Conservation (phyloP, 2,888 invertebrate genomes). For the Chydorus sphaericus region DNA sequence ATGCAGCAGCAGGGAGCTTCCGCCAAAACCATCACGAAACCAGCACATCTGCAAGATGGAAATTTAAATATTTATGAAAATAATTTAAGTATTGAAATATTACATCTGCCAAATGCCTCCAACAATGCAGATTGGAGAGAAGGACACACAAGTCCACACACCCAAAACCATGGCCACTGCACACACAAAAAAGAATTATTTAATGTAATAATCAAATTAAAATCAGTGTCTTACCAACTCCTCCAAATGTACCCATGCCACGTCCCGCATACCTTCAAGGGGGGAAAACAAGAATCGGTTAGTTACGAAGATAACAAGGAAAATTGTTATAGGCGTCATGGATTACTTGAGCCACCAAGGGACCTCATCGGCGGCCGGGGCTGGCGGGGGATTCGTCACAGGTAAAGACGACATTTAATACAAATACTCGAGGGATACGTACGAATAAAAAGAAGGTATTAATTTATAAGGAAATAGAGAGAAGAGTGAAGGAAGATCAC, state of each 20-base stretch:
- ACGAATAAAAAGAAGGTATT: neutral
- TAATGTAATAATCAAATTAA: neutral
- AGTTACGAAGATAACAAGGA: too few relatives aligned
- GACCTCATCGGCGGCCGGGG: neutral
- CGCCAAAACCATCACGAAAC: constrained; percentile 70
- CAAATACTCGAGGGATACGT: neutral
- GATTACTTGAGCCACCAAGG: constrained; percentile 5
- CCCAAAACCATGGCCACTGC: constrained; percentile 75
- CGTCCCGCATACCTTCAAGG: constrained; percentile 74
- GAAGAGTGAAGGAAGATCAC: neutral
- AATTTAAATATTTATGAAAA: neutral
- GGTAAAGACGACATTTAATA: neutral
- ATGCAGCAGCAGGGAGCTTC: constrained; percentile 96
- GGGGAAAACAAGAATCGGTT: too few relatives aligned
- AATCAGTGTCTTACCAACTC: constrained; percentile 50
- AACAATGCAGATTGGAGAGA: constrained; percentile 50
- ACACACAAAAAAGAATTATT: constrained; percentile 26
- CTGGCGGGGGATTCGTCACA: neutral
- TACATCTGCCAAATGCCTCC: constrained; percentile 71
- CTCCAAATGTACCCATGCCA: constrained; percentile 66
- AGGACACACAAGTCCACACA: constrained; percentile 52
- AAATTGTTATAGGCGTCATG: too few relatives aligned
- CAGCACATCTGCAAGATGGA: constrained; percentile 43
- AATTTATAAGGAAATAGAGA: neutral
- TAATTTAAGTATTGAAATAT: constrained; percentile 20